Conservation (phyloP, 2,113 vertebrate genomes). For the Thamnophis sirtalis region DNA sequence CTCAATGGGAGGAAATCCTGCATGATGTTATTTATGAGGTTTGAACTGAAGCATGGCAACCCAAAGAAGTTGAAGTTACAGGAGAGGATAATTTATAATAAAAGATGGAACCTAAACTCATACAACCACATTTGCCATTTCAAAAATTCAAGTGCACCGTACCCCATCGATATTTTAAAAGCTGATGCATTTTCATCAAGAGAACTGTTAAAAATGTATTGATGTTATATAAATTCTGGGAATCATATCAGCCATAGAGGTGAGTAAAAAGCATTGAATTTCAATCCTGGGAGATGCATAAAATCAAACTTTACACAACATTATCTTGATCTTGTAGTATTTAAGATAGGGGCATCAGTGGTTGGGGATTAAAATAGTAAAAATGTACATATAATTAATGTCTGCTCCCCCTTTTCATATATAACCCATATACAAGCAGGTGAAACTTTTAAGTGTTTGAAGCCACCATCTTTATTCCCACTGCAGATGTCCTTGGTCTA, state of each 20-base stretch:
- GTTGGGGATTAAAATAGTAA: not conserved
- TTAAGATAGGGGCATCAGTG: not conserved
- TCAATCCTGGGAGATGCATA: not conserved
- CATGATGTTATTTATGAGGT: not conserved
- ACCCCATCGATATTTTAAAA: not conserved
- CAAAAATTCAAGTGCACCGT: not conserved
- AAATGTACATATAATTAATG: not conserved
- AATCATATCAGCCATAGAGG: not conserved
- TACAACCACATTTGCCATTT: not conserved
- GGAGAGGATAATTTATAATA: not conserved
- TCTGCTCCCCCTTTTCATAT: not conserved
- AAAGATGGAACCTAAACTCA: not conserved
- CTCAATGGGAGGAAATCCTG: not conserved
- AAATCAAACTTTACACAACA: not conserved
- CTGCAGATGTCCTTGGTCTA: not conserved
- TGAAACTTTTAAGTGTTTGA: not conserved
- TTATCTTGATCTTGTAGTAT: not conserved
- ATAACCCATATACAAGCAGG: not conserved
- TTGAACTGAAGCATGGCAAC: not conserved
- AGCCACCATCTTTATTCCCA: not conserved
- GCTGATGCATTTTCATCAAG: not conserved
- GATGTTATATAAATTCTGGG: not conserved
- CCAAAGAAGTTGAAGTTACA: not conserved
- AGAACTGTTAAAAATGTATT: not conserved
- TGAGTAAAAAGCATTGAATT: not conserved